Percentiles rank a stretch among this genome's conserved stretches.
Evolutionary conservation across 1,140 invertebrate species (phyloP).

Genomic region (Helicoverpa zea): DNA sequence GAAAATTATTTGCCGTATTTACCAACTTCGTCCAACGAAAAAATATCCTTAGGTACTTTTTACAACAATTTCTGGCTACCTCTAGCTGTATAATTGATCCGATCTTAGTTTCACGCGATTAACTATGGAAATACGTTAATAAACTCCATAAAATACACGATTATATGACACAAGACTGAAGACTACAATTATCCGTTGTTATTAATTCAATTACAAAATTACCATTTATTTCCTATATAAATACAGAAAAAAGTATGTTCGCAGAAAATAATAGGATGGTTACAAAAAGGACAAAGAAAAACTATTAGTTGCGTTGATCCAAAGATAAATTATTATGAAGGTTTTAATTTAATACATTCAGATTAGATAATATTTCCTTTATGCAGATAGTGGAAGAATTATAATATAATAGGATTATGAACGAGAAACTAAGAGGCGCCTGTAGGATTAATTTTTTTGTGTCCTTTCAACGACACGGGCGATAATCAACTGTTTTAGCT

Average conservation of each 20-base stretch:
- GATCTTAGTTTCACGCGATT: not conserved
- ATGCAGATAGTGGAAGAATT: conserved; percentile 38
- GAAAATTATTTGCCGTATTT: not conserved
- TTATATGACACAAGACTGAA: conserved; percentile 5
- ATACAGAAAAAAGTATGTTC: conserved; percentile 12
- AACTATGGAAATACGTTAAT: conserved; percentile 5
- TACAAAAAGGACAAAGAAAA: conserved; percentile 23
- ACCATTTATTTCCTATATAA: not conserved
- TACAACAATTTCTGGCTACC: not conserved
- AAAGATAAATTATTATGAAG: conserved; percentile 29
- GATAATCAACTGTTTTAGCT: conserved; percentile 30
- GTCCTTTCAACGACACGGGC: not conserved
- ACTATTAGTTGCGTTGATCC: conserved; percentile 32
- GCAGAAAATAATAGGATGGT: conserved; percentile 20
- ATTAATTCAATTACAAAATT: conserved; percentile 40
- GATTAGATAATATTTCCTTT: conserved; percentile 36
- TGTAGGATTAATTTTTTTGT: conserved; percentile 46
- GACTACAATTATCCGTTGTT: not conserved
- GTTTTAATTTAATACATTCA: conserved; percentile 39
- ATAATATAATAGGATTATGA: conserved; percentile 53
- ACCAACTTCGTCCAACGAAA: too few species aligned
- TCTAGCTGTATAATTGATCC: not conserved
- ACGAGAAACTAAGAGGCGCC: conserved; percentile 36
- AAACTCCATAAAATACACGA: conserved; percentile 4
- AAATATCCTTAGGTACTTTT: too few species aligned